Percentiles rank a stretch among this genome's conserved stretches.
Evolutionary conservation across 2,113 vertebrate species (phyloP).

Genomic region (Trichomycterus rosablanca): DNA sequence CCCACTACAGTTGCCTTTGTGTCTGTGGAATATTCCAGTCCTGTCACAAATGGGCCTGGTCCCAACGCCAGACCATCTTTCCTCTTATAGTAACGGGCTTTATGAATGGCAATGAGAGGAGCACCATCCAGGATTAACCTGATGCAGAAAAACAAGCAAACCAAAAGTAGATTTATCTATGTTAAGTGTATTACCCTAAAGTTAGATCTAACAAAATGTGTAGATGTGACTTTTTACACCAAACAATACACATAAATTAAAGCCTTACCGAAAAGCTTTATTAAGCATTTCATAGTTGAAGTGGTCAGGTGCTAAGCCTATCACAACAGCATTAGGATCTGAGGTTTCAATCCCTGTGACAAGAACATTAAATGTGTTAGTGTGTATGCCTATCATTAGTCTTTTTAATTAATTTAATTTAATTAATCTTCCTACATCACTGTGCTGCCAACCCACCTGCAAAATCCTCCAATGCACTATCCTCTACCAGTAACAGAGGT

Average conservation of each 20-base stretch:
- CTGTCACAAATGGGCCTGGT: constrained; percentile 87
- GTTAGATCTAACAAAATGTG: background rate
- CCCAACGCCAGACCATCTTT: constrained; percentile 87
- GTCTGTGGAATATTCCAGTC: constrained; percentile 84
- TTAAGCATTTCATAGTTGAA: constrained; percentile 91
- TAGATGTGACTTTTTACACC: background rate
- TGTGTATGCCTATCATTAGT: too few species aligned
- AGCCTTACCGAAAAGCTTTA: constrained; percentile 80
- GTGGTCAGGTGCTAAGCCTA: constrained; percentile 87
- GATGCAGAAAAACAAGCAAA: constrained; percentile 13
- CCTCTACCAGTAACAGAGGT: constrained; percentile 85
- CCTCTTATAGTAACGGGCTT: constrained; percentile 89
- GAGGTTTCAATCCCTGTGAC: constrained; percentile 76
- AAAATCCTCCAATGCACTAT: constrained; percentile 86
- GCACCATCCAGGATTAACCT: constrained; percentile 87
- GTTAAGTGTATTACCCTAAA: too few species aligned
- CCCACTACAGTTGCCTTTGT: constrained; percentile 82
- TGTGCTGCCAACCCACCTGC: constrained; percentile 61
- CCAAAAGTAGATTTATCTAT: background rate
- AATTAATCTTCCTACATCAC: background rate
- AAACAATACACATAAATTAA: background rate
- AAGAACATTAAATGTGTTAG: too few species aligned
- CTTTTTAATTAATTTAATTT: too few species aligned
- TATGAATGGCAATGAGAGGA: constrained; percentile 92
- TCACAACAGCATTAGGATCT: constrained; percentile 86